phyloP scores from a whole-genome alignment of 2,797 vertebrate genomes.

The Coccyzus lansbergi region DNA sequence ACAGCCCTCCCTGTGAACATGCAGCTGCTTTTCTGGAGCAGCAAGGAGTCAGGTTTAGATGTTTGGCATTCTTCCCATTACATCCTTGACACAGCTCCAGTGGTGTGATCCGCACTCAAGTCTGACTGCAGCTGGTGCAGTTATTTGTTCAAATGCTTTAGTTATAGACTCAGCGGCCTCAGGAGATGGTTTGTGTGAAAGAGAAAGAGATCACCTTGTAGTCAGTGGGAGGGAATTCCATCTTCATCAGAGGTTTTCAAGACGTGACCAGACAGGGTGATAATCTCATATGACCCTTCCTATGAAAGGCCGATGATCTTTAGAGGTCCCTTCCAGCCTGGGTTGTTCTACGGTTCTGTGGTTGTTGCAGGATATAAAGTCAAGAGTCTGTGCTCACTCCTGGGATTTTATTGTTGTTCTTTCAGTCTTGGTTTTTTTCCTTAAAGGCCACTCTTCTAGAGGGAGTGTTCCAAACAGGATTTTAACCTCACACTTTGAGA shows the following conservation, averaged over 20 bases:
- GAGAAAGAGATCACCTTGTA: rapidly evolving
- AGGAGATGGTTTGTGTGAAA: neutral
- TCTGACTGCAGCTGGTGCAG: rapidly evolving
- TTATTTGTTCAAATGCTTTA: neutral
- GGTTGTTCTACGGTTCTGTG: neutral
- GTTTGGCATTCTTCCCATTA: rapidly evolving
- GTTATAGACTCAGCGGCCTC: neutral
- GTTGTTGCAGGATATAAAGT: neutral
- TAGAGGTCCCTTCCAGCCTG: neutral
- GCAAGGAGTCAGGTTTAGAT: rapidly evolving
- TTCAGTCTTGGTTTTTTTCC: neutral
- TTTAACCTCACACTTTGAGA: neutral
- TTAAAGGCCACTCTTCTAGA: neutral
- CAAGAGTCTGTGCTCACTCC: neutral
- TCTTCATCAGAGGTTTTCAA: neutral
- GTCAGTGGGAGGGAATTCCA: neutral
- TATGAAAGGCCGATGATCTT: neutral
- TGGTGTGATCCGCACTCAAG: neutral
- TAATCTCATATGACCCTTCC: neutral
- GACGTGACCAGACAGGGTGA: neutral
- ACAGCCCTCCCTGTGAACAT: neutral
- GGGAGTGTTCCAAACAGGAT: neutral
- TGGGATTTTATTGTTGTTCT: neutral
- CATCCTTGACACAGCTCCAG: rapidly evolving
- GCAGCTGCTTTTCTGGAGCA: neutral